phyloP scores from a whole-genome alignment of 53 echinoderm and acorn worm genomes.

The Zoroaster sp. region DNA sequence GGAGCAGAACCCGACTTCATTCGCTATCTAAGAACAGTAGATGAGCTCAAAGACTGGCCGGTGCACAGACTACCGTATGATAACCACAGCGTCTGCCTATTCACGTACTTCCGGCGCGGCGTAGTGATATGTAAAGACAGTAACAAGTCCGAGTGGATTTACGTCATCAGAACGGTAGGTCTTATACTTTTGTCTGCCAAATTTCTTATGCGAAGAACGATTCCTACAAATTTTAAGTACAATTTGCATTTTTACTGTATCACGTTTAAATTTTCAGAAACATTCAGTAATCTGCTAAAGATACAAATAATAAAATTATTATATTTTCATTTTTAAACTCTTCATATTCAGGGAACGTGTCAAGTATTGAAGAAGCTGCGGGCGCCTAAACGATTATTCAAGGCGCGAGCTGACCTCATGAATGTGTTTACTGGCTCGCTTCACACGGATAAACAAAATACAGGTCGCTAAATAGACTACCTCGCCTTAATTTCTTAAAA shows the following conservation, averaged over 20 bases:
- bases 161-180: conserved; percentile 87
- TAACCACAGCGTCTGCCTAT: conserved; percentile 71
- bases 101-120: conserved; percentile 90
- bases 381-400: conserved; percentile 54
- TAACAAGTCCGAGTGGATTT: conserved; percentile 90
- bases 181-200: too few species aligned
- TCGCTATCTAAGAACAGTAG: conserved; percentile 66
- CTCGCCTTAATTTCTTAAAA: too few species aligned
- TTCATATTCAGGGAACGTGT: conserved; percentile 61
- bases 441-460: background rate
- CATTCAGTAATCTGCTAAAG: background rate
- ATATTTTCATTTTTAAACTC: background rate
- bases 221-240: too few species aligned
- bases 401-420: conserved; percentile 48
- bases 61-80: conserved; percentile 70
- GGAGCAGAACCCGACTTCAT: conserved; percentile 64
- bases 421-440: conserved; percentile 10
- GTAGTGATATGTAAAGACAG: conserved; percentile 76
- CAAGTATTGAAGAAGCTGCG: conserved; percentile 69
- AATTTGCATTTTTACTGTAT: too few species aligned
- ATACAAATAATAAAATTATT: background rate
- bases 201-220: too few species aligned
- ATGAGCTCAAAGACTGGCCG: conserved; percentile 74
- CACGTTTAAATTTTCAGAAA: background rate
- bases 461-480: too few species aligned